phyloP scores from a whole-genome alignment of 2,888 invertebrate genomes.

The Lasioglossum villosulum region DNA sequence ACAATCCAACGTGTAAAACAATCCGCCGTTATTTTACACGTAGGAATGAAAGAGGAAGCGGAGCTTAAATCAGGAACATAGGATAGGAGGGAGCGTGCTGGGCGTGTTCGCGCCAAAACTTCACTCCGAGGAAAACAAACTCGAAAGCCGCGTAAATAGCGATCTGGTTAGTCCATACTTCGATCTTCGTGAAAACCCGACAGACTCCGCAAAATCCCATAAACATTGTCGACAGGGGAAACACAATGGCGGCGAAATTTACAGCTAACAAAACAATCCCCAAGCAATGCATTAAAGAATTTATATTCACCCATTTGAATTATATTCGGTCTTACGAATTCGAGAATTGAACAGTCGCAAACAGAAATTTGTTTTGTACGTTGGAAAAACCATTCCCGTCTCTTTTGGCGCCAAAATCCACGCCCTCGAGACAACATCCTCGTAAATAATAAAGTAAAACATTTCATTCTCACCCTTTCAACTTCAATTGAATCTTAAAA shows the following conservation, averaged over 20 bases:
- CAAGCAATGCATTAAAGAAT: not conserved
- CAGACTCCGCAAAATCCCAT: not conserved
- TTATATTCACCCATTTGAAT: not conserved
- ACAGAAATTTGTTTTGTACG: not conserved
- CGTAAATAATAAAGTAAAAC: not conserved
- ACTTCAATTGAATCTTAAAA: not conserved
- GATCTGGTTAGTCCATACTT: constrained; percentile 1
- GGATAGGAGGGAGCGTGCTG: constrained; percentile 4
- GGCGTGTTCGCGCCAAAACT: constrained; percentile 23
- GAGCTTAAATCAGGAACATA: constrained; percentile 17
- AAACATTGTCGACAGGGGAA: not conserved
- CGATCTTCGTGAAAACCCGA: not conserved
- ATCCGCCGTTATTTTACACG: not conserved
- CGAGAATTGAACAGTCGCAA: not conserved
- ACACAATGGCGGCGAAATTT: not conserved
- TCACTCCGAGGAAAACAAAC: constrained; percentile 4
- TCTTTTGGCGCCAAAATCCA: constrained; percentile 4
- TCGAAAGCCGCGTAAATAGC: constrained; percentile 3
- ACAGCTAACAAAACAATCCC: not conserved
- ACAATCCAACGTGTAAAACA: constrained; percentile 4
- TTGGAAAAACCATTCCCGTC: not conserved
- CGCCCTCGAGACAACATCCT: not conserved
- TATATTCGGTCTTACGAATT: not conserved
- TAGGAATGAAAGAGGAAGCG: not conserved
- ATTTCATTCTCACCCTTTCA: not conserved